Evolutionary conservation across 2,888 invertebrate species (phyloP), one percentile per base, ranked within the genome.

Genomic region (Tinea trinotella): DNA sequence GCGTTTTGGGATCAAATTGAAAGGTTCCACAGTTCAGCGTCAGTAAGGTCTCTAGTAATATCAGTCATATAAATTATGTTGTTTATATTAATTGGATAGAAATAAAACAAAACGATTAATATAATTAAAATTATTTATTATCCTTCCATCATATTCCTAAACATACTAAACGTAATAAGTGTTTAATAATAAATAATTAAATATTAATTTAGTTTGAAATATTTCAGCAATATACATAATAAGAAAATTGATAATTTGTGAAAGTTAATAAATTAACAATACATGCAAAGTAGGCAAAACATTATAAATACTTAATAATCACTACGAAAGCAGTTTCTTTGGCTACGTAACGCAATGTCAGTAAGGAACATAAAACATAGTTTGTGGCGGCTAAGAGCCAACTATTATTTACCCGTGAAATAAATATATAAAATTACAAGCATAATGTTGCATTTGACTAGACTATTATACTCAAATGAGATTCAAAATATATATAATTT

Each of bases 91-190:
- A 7, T 30, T 30, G 30, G 3, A 30, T 30, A 10, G 7, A 50
- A 50, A 71, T 81, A 70, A 83, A 83, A 83, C 82, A 67, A 75
- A 58, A 58, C 66, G 12, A 71, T 67, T 84, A 83, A 83, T 87
- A 87, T 87, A 85, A 85, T 87, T 87, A 87, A 87, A 87, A 87
- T 87, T 87, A 87, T 87, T 87, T 87, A 87, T 87, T 87, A 87
- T 87, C 86, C 74, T 86, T 84, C n/a, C 87, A 80, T 87, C 83
- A 86, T 87, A 87, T 82, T 79, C 83, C 87, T 87, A 87, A n/a
- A 86, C 86, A 86, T 86, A 85, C 87, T 87, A 86, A 87, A 87
- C 86, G 79, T 87, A 87, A 87, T 86, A 85, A 86, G 82, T 87
- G 86, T 86, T 85, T 86, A 85, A 85, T 82, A 80, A 81, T 82